Base-by-base conservation (phyloP, 2,797 vertebrate genomes). In the Cheracebus regulus region DNA sequence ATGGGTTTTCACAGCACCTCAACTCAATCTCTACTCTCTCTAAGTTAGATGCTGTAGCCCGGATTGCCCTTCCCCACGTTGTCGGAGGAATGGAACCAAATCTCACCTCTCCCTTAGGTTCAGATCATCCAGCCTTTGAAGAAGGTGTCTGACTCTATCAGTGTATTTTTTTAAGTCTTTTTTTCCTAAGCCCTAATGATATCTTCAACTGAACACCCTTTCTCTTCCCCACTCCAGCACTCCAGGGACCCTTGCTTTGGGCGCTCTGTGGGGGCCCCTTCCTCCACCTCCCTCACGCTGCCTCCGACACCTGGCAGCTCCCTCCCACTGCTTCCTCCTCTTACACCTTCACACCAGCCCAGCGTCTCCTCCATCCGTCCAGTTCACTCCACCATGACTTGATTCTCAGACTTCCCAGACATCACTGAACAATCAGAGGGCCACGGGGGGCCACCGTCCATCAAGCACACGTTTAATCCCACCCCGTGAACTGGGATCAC, bases 191-290 rank as follows among this genome's bases (percentile, higher is more conserved):
- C 17, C 22, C 28, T 20, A 1, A 4, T 13, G n/a, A 48, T 12
- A 24, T 28, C 78, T 50, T 83, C 10, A 7, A 8, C n/a, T 33
- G 9, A 39, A 22, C 44, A 22, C 13, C 4, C 4, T 83, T 58
- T 39, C 9, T 55, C 44, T 46, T 57, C 11, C 87, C 36, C 58
- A 7, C 24, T 20, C 57, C 6, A 79, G 33, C 15, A 12, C 22
- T n/a, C 87, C 13, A 0, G 19, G 55, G 15, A 58, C 19, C 46
- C 46, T 11, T 2, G 41, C 30, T 33, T 14, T 3, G 19, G 75
- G 28, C 4, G 0, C 44, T n/a, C n/a, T 6, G 26, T 22, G 44
- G 12, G 2, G 33, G 26, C 6, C 39, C 24, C 52, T 39, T 28
- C 6, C 36, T 55, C 36, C 6, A 4, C 10, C 14, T 28, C 11